phyloP scores from a whole-genome alignment of 2,113 vertebrate species.

The Pongo pygmaeus region DNA sequence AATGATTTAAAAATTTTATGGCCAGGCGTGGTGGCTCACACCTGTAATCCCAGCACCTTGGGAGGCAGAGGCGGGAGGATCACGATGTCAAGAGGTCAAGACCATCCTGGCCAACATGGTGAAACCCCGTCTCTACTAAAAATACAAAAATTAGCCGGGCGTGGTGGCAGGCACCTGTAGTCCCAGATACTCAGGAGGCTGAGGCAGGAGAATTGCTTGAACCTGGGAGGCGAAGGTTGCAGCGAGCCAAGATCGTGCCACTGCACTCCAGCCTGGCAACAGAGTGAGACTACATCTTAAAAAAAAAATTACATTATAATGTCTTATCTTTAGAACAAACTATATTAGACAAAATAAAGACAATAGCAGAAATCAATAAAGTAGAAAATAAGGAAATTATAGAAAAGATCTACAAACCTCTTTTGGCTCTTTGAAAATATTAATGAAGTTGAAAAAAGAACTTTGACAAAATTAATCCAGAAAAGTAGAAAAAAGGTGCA shows the following conservation, averaged over 20 bases:
- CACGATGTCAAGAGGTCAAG: no score
- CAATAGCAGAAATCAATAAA: not conserved
- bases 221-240: no score
- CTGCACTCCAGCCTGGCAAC: no score
- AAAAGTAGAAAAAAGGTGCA: not conserved
- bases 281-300: no score
- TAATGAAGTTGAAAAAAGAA: not conserved
- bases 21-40: no score
- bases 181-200: no score
- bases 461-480: not conserved
- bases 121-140: no score
- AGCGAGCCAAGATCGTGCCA: rapidly evolving
- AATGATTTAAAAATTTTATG: not conserved
- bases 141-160: no score
- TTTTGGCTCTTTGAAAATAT: not conserved
- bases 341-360: not conserved
- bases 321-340: not conserved
- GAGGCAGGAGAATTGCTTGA: no score
- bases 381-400: not conserved
- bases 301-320: not conserved
- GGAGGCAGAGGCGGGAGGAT: no score
- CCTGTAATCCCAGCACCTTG: no score
- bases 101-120: no score
- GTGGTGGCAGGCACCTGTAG: rapidly evolving
- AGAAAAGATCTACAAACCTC: not conserved